Evolutionary conservation across 2,797 vertebrate genomes (phyloP).

Genomic region (Leucoraja ocellata): DNA sequence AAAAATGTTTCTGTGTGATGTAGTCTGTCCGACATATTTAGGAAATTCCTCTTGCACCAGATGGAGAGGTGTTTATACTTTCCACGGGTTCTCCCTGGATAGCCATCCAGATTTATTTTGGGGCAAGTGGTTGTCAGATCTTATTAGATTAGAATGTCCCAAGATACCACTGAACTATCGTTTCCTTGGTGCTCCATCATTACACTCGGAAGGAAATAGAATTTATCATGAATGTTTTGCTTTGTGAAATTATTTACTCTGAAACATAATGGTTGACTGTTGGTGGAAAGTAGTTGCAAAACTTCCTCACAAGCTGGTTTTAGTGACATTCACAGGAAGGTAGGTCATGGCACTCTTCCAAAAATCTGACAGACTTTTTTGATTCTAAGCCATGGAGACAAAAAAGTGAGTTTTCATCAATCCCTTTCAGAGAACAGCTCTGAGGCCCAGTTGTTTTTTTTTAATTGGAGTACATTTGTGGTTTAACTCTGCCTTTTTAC

Average conservation of each 20-base stretch:
- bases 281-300: neutral
- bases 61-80: neutral
- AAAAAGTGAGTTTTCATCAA: neutral
- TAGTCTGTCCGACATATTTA: neutral
- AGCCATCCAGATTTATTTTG: neutral
- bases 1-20: neutral
- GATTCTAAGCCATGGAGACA: neutral
- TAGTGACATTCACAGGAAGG: neutral
- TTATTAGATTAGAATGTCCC: neutral
- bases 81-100: neutral
- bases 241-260: neutral
- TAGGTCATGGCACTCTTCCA: neutral
- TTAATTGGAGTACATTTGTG: neutral
- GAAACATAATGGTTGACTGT: neutral
- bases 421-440: neutral
- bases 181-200: neutral
- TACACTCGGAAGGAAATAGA: neutral
- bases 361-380: neutral
- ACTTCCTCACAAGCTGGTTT: neutral
- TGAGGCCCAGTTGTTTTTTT: neutral
- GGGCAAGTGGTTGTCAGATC: neutral
- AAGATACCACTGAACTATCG: neutral
- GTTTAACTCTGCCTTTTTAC: neutral
- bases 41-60: neutral
- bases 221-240: neutral